Percentiles rank a stretch among this genome's conserved stretches.
Evolutionary conservation across 2,113 vertebrate species (phyloP).

Genomic region (Plecturocebus donacophilus): DNA sequence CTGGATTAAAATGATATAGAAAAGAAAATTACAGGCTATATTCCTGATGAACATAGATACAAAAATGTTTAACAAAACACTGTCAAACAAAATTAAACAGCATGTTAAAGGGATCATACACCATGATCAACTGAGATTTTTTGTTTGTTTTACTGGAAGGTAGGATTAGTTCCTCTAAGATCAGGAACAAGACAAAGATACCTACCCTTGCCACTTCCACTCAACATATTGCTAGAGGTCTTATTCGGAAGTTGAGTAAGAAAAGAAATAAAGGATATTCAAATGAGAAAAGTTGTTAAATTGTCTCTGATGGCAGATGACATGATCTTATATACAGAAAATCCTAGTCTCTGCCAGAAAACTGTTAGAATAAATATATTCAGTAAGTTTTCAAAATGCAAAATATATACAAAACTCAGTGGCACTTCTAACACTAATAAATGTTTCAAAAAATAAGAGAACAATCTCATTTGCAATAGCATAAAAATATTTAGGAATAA

Average conservation of each 20-base stretch:
- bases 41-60: background rate
- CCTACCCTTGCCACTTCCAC: background rate
- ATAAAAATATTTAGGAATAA: background rate
- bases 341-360: background rate
- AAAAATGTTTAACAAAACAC: background rate
- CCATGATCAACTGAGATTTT: background rate
- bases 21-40: background rate
- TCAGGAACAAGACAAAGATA: background rate
- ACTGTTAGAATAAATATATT: background rate
- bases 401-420: background rate
- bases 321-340: background rate
- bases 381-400: background rate
- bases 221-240: background rate
- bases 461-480: background rate
- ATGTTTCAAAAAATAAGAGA: background rate
- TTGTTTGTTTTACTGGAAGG: background rate
- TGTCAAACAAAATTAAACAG: background rate
- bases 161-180: background rate
- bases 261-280: background rate
- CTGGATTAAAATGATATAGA: background rate
- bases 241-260: background rate
- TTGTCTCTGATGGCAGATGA: background rate
- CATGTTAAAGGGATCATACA: background rate
- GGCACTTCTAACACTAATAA: background rate
- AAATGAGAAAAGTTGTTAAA: background rate